These are phyloP conservation scores for Polylopha cassiicola DNA, from an alignment of 2,888 invertebrate genomes.

Conservation along the genomic window DNA sequence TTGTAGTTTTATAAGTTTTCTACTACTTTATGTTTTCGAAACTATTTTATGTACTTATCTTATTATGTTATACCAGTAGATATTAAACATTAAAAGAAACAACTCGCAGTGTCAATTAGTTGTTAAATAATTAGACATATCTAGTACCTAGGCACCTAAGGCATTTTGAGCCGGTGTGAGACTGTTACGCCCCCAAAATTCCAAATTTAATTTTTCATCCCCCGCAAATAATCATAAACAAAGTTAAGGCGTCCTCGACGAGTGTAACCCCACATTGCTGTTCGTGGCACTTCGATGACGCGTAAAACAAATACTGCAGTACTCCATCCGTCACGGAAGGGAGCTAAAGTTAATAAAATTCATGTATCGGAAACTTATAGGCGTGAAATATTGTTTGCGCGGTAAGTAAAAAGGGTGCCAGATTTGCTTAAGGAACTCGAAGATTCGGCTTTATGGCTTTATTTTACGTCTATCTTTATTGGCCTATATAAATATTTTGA, in stretches of 20 bases:
- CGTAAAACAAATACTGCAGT: conserved; percentile 72
- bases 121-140: too few species aligned
- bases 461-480: conserved; percentile 15
- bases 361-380: conserved; percentile 76
- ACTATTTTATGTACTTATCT: too few species aligned
- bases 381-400: conserved; percentile 67
- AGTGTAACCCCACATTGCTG: conserved; percentile 30
- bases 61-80: too few species aligned
- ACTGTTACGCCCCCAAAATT: too few species aligned
- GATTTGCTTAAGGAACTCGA: conserved; percentile 46
- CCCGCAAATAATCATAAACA: conserved; percentile 9
- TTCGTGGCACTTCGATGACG: conserved; percentile 62
- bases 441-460: conserved; percentile 34
- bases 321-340: conserved; percentile 55
- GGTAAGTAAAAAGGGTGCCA: conserved; percentile 43
- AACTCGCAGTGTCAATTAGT: too few species aligned
- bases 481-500: background rate
- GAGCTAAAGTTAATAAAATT: conserved; percentile 75
- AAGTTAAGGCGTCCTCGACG: conserved; percentile 26
- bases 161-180: too few species aligned
- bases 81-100: too few species aligned
- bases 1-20: too few species aligned
- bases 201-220: too few species aligned
- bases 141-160: too few species aligned
- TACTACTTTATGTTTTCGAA: too few species aligned